phyloP scores from a whole-genome alignment of 1,140 invertebrate species.

The Leptonema lineaticorne region DNA sequence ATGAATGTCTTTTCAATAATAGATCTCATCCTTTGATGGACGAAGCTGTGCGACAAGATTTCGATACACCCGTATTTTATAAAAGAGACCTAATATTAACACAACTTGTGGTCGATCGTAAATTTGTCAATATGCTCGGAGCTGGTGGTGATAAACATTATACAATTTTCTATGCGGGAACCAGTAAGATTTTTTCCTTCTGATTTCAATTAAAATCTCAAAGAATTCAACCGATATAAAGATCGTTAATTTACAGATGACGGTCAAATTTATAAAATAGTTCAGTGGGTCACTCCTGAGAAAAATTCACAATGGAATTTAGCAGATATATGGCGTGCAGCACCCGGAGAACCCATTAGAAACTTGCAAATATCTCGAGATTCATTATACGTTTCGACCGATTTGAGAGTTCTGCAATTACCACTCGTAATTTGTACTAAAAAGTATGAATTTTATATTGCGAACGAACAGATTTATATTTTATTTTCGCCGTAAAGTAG shows the following conservation, averaged over 20 bases:
- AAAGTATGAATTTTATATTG: too few species aligned
- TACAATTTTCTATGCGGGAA: constrained; percentile 77
- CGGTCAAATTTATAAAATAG: constrained; percentile 79
- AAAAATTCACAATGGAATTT: constrained; percentile 69
- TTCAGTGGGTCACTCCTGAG: constrained; percentile 66
- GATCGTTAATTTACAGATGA: constrained; percentile 54
- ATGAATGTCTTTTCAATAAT: neutral
- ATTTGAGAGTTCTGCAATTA: constrained; percentile 72
- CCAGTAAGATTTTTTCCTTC: constrained; percentile 58
- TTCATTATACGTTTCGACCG: constrained; percentile 75
- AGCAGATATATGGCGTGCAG: constrained; percentile 74
- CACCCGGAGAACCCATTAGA: constrained; percentile 70
- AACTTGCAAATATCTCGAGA: constrained; percentile 72
- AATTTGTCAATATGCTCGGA: constrained; percentile 61
- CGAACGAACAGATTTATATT: constrained; percentile 7
- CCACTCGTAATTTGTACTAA: constrained; percentile 71
- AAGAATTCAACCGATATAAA: neutral
- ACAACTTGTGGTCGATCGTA: constrained; percentile 73
- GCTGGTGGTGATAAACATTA: constrained; percentile 65
- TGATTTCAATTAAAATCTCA: constrained; percentile 2
- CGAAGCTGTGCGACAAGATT: constrained; percentile 77
- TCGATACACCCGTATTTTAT: constrained; percentile 78
- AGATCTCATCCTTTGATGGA: constrained; percentile 88
- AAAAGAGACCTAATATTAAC: constrained; percentile 78
- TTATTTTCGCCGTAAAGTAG: constrained; percentile 19